Base-by-base conservation (phyloP, 2,888 invertebrate genomes). In the Cataglyphis livida region DNA sequence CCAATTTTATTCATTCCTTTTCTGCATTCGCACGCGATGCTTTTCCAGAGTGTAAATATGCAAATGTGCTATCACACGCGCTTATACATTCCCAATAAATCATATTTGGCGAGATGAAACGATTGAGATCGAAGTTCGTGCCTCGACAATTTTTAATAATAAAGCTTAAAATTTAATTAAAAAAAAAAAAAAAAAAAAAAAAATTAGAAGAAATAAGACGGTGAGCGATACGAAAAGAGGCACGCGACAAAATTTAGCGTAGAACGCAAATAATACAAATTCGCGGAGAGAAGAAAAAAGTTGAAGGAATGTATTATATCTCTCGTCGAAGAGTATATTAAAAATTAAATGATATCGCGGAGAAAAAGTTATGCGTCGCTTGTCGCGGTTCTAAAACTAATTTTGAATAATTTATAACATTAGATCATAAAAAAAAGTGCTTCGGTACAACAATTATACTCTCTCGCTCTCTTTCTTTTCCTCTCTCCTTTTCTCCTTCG, bases 71-170 rank as follows among this genome's bases (percentile, higher is more conserved):
- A 35, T 44, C 12, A 12, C 74, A 44, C 81, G 64, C 32, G 48
- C 48, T 25, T 25, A 15, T 57, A 28, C 76, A 66, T 41, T 76
- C 48, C 44, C 35, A n/a, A 62, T 7, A 38, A 73, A 74, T 68
- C 41, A 74, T 21, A 35, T 51, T 66, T 61, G 76, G 7, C 78
- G 75, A 61, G 59, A 28, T 44, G 57, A 48, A 65, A 64, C 61
- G 38, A 79, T 44, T 73, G 83, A 83, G 83, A 83, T 81, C 79
- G 64, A 44, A 70, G 21, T 68, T 75, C 51, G 51, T 62, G 68
- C 76, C 76, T 54, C 59, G 62, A 82, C 32, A 61, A 28, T 48
- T 68, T 18, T 51, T n/a, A 74, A 35, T 48, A 71, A 41, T 51
- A 28, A 76, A 44, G 28, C 78, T 79, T 76, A 79, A 68, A 62